Percentiles rank a stretch among this genome's conserved stretches.
These are phyloP conservation scores for Diplazon laetatorius DNA, from an alignment of 2,888 invertebrate genomes.

Conservation along the genomic window DNA sequence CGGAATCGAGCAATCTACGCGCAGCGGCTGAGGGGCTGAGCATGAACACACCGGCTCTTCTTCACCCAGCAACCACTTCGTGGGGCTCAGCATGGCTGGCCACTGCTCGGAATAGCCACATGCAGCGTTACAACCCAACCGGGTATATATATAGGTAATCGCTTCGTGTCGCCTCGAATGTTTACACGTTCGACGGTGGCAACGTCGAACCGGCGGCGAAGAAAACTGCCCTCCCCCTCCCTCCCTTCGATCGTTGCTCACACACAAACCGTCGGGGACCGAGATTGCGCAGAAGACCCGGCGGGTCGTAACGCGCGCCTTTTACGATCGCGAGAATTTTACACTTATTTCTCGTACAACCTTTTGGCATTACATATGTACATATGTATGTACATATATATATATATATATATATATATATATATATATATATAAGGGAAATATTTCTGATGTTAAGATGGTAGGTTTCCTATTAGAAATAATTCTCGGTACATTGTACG, in stretches of 20 bases:
- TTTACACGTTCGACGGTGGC: constrained; percentile 70
- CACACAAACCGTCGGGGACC: constrained; percentile 62
- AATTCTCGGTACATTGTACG: too few relatives aligned
- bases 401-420: too few relatives aligned
- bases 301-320: not conserved
- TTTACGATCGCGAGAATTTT: constrained; percentile 31
- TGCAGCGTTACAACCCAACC: constrained; percentile 29
- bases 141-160: constrained; percentile 67
- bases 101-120: not conserved
- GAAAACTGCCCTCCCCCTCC: constrained; percentile 66
- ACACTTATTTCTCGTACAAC: constrained; percentile 24
- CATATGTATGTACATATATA: too few relatives aligned
- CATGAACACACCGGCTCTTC: too few relatives aligned
- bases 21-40: constrained; percentile 5
- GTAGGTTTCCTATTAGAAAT: too few relatives aligned
- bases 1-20: constrained; percentile 48
- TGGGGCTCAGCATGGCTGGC: not conserved
- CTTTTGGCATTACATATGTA: too few relatives aligned
- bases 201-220: constrained; percentile 58
- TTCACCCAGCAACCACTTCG: not conserved
- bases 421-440: too few relatives aligned
- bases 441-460: too few relatives aligned
- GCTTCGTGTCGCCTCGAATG: constrained; percentile 71
- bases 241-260: too few relatives aligned
- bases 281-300: constrained; percentile 56